These are phyloP conservation scores for Takifugu bimaculatus DNA, from an alignment of 2,113 vertebrate species.

Conservation along the genomic window DNA sequence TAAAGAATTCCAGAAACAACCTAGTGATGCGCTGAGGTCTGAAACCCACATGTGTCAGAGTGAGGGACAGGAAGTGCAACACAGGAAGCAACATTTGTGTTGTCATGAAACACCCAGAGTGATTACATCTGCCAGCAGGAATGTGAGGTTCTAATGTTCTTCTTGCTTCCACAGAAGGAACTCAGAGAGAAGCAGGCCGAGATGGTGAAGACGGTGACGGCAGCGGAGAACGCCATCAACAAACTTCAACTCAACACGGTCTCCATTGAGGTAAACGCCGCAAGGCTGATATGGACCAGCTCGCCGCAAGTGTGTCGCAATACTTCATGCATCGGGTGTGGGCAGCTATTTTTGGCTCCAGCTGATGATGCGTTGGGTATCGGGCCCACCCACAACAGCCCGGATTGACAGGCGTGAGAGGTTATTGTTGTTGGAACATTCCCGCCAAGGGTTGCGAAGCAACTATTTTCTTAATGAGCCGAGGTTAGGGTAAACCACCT, in stretches of 20 bases:
- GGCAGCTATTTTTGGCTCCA: constrained; percentile 8
- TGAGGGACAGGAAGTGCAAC: not conserved
- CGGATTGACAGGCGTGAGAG: constrained; percentile 13
- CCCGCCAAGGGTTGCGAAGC: not conserved
- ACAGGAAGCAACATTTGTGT: not conserved
- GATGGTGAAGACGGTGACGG: constrained; percentile 69
- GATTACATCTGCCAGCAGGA: not conserved
- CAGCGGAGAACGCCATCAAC: constrained; percentile 78
- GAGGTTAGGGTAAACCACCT: too few relatives aligned
- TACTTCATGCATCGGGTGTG: fast-evolving
- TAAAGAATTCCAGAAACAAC: constrained; percentile 42
- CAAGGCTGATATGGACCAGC: not conserved
- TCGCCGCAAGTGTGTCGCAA: constrained; percentile 3
- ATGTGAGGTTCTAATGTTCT: not conserved
- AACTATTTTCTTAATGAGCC: not conserved
- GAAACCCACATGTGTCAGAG: too few relatives aligned
- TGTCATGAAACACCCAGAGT: not conserved
- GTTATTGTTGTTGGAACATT: not conserved
- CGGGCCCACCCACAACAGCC: not conserved
- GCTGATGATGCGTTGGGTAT: not conserved
- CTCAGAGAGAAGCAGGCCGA: constrained; percentile 66
- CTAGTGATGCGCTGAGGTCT: too few relatives aligned
- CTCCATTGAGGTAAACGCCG: constrained; percentile 73
- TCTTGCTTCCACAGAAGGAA: constrained; percentile 67
- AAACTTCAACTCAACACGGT: constrained; percentile 79